These are phyloP conservation scores for Petromus typicus DNA, from an alignment of 2,113 vertebrate species.

Conservation along the genomic window DNA sequence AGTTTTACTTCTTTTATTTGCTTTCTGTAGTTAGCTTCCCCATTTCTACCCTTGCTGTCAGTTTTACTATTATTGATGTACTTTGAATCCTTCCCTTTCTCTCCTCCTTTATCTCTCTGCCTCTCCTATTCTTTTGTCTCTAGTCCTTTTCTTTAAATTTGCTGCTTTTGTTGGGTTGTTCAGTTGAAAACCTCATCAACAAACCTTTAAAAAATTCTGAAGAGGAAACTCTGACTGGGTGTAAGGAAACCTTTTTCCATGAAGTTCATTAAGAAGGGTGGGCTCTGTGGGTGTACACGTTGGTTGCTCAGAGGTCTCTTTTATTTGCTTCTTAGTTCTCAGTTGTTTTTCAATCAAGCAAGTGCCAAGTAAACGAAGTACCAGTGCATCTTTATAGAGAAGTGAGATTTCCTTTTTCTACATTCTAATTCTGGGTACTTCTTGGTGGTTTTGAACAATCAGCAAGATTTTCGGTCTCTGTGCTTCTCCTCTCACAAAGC, in stretches of 20 bases:
- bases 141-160: conserved; percentile 50
- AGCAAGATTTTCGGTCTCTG: background rate
- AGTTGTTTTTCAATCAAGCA: conserved; percentile 33
- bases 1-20: conserved; percentile 71
- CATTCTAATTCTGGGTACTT: conserved; percentile 9
- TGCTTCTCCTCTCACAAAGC: background rate
- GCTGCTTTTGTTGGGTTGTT: background rate
- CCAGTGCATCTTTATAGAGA: conserved; percentile 25
- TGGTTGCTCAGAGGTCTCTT: conserved; percentile 51
- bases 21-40: conserved; percentile 14
- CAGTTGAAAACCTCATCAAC: background rate
- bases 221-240: background rate
- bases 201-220: conserved; percentile 49
- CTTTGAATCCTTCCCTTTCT: background rate
- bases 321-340: conserved; percentile 49
- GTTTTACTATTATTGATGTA: conserved; percentile 47
- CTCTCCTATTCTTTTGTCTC: background rate
- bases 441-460: background rate
- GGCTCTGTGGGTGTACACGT: background rate
- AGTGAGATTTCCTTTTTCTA: background rate
- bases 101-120: background rate
- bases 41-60: conserved; percentile 36
- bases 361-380: conserved; percentile 33
- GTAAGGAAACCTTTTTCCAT: background rate
- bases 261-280: background rate